Conservation (phyloP, 2,113 vertebrate genomes). For the Aldabrachelys gigantea region DNA sequence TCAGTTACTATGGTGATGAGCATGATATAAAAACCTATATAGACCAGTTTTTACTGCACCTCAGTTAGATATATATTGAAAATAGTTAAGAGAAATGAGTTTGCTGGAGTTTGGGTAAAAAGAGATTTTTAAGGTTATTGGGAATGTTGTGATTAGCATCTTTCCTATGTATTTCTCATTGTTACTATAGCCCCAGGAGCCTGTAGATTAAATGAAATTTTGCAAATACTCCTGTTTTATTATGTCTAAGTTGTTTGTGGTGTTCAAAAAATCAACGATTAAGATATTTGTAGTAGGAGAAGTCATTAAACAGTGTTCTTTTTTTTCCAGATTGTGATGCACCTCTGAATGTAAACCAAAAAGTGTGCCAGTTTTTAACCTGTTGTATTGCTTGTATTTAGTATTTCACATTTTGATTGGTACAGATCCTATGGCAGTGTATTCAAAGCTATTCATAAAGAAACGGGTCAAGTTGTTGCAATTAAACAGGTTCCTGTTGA, state of each 20-base stretch:
- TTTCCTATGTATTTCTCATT: background rate
- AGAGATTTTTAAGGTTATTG: background rate
- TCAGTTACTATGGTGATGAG: background rate
- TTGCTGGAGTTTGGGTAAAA: background rate
- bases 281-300: background rate
- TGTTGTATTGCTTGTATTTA: background rate
- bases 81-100: background rate
- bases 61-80: background rate
- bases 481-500: conserved; percentile 98
- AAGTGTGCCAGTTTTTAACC: background rate
- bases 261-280: background rate
- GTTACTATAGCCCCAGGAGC: background rate
- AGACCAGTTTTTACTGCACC: background rate
- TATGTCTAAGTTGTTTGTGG: background rate
- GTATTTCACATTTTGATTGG: conserved; percentile 2
- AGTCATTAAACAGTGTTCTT: background rate
- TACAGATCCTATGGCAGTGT: conserved; percentile 93
- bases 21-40: background rate
- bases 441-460: conserved; percentile 94
- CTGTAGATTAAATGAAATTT: background rate
- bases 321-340: background rate
- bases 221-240: background rate
- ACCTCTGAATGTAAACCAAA: background rate
- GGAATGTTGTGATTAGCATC: background rate
- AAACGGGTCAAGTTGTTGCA: conserved; percentile 94